Evolutionary conservation across 1,140 invertebrate species (phyloP), one percentile per base, ranked within the genome.

Genomic region (Steinernema khuongi): DNA sequence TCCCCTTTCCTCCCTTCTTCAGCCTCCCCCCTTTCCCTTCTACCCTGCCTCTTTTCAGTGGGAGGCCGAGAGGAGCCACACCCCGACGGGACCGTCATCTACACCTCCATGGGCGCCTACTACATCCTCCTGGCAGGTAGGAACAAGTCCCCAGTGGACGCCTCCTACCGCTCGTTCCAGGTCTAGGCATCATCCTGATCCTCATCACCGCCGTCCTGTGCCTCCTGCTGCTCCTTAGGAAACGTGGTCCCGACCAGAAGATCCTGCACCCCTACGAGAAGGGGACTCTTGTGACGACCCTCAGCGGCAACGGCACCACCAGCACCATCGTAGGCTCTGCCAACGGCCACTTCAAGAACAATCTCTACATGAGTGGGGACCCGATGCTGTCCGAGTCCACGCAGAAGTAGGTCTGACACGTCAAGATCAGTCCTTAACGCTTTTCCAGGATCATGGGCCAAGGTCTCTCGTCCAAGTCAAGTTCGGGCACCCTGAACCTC

Each of bases 391-490:
- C 50, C 7, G 50, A 11, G 4, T 60, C 50, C 11, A 11, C 11
- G 50, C 50, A 60, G 19, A 60, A 22, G 50, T 60, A 26, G 50
- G 19, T n/a, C n/a, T n/a, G 22, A 11, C 36, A 11, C 36, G 26
- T 60, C 50, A 22, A 60, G 4, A 7, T 60, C 26, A 60, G 50
- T 7, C 4, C 50, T 22, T 60, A n/a, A n/a, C n/a, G n/a, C n/a
- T 41, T 41, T 14, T 60, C 26, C 22, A 60, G 50, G 19, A 60
- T 60, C 11, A 26, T 60, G 50, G 19, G 50, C 50, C 14, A 60
- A 14, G 50, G 50, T 43, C 71, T 77, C n/a, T 77, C 75, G 0
- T 76, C 75, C 2, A 77, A 77, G 50, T 73, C 70, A 2, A 74
- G 41, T 11, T 74, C 67, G 22, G 50, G 50, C 11, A 60, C 50